Conservation (phyloP, 2,888 invertebrate genomes). For the Andrena bucephala region DNA sequence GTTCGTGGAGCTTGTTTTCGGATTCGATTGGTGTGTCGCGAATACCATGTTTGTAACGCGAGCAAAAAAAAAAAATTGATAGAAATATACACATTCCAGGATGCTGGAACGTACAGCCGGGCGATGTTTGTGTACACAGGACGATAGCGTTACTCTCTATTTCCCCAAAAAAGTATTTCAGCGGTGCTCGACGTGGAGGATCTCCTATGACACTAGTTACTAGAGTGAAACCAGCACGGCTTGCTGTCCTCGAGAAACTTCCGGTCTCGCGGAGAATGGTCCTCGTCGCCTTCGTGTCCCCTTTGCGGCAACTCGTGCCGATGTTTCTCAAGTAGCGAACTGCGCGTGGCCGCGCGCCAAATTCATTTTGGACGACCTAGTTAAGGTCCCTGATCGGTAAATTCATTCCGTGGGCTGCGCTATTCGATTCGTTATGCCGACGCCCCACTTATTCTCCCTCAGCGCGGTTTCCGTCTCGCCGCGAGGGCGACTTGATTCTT, state of each 20-base stretch:
- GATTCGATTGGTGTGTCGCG: conserved; percentile 49
- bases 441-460: conserved; percentile 8
- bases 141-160: not conserved
- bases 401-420: conserved; percentile 1
- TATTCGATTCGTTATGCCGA: conserved; percentile 42
- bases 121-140: not conserved
- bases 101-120: not conserved
- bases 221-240: not conserved
- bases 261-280: conserved; percentile 3
- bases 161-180: not conserved
- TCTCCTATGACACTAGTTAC: conserved; percentile 3
- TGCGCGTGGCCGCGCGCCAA: conserved; percentile 52
- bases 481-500: not conserved
- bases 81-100: not conserved
- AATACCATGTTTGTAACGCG: not conserved
- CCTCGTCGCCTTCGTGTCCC: conserved; percentile 7
- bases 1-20: conserved; percentile 48
- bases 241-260: conserved; percentile 27
- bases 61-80: not conserved
- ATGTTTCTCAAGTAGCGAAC: not conserved
- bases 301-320: conserved; percentile 6
- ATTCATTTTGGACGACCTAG: conserved; percentile 44
- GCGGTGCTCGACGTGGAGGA: not conserved
- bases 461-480: not conserved
- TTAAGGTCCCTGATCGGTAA: conserved; percentile 30